Base-by-base conservation (phyloP, 2,113 vertebrate genomes). In the Cephalopholis sonnerati region DNA sequence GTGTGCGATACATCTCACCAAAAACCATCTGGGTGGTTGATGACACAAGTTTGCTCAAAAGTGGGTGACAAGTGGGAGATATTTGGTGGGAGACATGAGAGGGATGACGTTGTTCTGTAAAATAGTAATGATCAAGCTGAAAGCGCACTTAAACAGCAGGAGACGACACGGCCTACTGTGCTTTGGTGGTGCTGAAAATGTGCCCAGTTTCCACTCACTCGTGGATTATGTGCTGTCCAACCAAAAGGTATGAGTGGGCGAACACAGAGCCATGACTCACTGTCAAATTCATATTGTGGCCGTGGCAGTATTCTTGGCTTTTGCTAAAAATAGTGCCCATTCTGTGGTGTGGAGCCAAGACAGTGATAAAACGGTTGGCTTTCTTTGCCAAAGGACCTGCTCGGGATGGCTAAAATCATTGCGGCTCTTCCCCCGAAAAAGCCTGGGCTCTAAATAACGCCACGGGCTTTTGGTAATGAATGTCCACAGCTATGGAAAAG, bases 241-340 rank as follows among this genome's bases (percentile, higher is more conserved):
- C 39, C 68, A 39, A 79, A 57, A 89, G 85, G 81, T 87, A 85
- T 25, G 84, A 84, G 90, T 92, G 91, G 88, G 85, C 78, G 78
- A 91, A 55, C 78, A 50, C 82, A 25, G 81, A 87, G 77, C 62
- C 79, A 89, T 87, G 90, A 90, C 81, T 90, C 88, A 89, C 77
- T 90, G 92, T 92, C 88, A 88, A 76, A 87, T 88, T 82, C 82
- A 84, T 76, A 92, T 90, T 74, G 89, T 90, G 85, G 82, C 79
- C 58, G 74, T 83, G 84, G 83, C 84, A 87, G 87, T 82, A 89
- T 90, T 93, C 79, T 87, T 79, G 77, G 83, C 75, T 89, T 90
- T 71, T 69, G 58, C 88, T 90, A 91, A 91, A 92, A 90, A 94
- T 91, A 93, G 90, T 53, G 78, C 24, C 77, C 69, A 32, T 91